phyloP scores from a whole-genome alignment of 1,140 invertebrate genomes.

The Mesaphorura yosii region DNA sequence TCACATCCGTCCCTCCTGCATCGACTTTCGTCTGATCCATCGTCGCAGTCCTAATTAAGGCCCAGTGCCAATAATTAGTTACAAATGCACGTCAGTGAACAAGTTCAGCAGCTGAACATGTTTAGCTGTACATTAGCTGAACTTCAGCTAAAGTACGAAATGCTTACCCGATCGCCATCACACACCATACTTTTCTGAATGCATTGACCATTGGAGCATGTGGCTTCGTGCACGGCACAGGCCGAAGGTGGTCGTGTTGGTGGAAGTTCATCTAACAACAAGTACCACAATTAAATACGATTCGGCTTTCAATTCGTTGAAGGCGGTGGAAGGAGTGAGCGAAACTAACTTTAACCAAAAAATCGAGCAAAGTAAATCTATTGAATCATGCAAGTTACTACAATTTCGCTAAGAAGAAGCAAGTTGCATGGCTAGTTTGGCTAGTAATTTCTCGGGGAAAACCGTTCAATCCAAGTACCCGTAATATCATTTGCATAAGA shows the following conservation, averaged over 20 bases:
- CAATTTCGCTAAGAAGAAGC: too few relatives aligned
- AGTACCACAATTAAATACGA: neutral
- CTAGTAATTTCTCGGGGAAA: too few relatives aligned
- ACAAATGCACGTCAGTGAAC: too few relatives aligned
- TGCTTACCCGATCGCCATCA: conserved; percentile 7
- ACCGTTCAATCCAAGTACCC: too few relatives aligned
- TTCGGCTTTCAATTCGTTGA: neutral
- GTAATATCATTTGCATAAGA: too few relatives aligned
- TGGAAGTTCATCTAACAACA: conserved; percentile 32
- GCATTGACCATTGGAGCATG: conserved; percentile 82
- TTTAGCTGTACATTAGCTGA: too few relatives aligned
- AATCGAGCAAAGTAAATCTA: neutral
- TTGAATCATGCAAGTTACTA: too few relatives aligned
- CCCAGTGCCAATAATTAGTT: too few relatives aligned
- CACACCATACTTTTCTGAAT: conserved; percentile 53
- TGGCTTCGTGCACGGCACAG: conserved; percentile 68
- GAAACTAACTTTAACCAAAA: neutral
- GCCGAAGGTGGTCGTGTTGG: conserved; percentile 40
- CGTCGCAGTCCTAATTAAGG: conserved; percentile 55
- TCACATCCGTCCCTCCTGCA: conserved; percentile 48
- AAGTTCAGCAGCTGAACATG: too few relatives aligned
- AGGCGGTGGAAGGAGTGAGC: neutral
- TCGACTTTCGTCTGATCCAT: conserved; percentile 76
- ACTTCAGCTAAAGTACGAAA: conserved; percentile 47
- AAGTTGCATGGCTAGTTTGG: too few relatives aligned